Evolutionary conservation across 2,797 vertebrate genomes (phyloP), one percentile per base, ranked within the genome.

Genomic region (Centroberyx gerrardi): DNA sequence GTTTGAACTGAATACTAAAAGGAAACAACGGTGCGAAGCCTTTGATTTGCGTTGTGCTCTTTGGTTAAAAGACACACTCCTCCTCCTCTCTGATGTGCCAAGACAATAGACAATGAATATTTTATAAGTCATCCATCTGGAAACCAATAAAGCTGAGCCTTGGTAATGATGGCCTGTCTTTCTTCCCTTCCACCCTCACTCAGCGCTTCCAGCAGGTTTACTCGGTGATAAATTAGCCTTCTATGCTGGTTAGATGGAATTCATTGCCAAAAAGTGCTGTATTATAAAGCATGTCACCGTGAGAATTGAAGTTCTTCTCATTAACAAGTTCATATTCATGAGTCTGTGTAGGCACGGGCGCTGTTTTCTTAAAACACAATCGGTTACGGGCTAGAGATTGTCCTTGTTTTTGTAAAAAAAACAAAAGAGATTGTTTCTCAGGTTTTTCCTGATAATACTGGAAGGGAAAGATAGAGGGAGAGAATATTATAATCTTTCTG

Each of bases 101-200:
- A 81, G 82, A 89, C 86, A 85, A 90, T 66, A 85, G 76, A 65
- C 74, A 53, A 84, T 91, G 68, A 90, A 92, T 90, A 88, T 91
- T 92, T 89, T 53, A 90, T 77, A 81, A 72, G 78, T 79, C 75
- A 72, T 84, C 86, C 79, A 83, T 89, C 80, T 85, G 81, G 71
- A 86, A 89, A 85, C 81, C 85, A 89, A 88, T 88, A 83, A 90
- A 83, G 68, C 66, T 2, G 62, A 79, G 80, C 67, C 10, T 13
- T 15, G 31, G 62, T 85, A 73, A 84, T 74, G 76, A 81, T 31
- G 48, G 74, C 72, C 78, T 40, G 17, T 65, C 72, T 74, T 48
- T 75, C 55, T 60, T 38, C 63, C 46, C 52, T 56, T 81, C 46
- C 40, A 10, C 36, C 31, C 66, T 74, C 65, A 18, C 63, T 74